Percentiles rank a stretch among this genome's conserved stretches.
Evolutionary conservation across 2,888 invertebrate species (phyloP).

Genomic region (Odontocolon sp.): DNA sequence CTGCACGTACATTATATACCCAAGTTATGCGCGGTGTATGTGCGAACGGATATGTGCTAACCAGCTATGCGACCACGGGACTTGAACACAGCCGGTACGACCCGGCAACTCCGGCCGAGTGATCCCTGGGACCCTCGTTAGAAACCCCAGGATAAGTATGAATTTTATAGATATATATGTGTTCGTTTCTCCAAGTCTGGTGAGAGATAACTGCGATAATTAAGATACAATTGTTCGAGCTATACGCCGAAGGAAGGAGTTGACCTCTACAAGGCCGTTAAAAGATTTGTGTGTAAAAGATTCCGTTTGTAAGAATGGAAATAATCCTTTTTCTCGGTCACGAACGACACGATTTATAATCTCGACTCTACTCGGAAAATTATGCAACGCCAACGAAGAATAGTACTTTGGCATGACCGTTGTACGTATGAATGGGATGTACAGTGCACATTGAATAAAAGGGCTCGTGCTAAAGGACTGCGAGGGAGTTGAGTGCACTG

Average conservation of each 20-base stretch:
- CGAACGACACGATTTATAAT: constrained; percentile 57
- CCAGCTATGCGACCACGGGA: constrained; percentile 19
- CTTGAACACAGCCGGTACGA: constrained; percentile 11
- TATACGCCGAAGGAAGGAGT: background rate
- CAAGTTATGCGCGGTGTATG: constrained; percentile 36
- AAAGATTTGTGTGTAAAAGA: background rate
- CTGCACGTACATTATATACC: constrained; percentile 16
- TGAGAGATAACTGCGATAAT: background rate
- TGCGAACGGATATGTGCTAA: constrained; percentile 37
- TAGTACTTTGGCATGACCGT: constrained; percentile 22
- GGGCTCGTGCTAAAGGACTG: constrained; percentile 16
- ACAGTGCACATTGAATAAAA: constrained; percentile 11
- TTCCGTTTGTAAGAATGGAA: background rate
- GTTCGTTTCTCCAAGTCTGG: background rate
- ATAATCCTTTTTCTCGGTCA: constrained; percentile 53
- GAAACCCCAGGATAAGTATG: constrained; percentile 33
- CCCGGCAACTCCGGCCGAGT: constrained; percentile 23
- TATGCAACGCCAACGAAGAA: background rate
- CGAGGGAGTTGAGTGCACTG: constrained; percentile 9
- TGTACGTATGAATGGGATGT: constrained; percentile 41
- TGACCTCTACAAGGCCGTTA: constrained; percentile 10
- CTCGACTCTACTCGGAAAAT: constrained; percentile 24
- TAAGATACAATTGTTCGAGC: background rate
- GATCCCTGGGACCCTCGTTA: constrained; percentile 20
- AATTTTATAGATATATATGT: background rate